Conservation (phyloP, 2,888 invertebrate species). For the Leucophenga montana region DNA sequence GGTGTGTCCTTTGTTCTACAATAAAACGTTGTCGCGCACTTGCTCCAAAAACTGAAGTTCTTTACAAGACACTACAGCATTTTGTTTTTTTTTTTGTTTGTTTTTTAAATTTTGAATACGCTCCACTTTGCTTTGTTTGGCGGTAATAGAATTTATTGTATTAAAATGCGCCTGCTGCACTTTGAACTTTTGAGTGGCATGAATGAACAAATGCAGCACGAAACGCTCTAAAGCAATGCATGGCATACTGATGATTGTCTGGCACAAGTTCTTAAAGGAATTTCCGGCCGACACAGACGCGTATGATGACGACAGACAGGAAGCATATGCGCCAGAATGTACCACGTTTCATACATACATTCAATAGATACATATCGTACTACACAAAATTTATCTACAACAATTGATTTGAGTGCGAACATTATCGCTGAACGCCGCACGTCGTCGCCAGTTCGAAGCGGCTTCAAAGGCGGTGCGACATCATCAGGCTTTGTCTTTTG, state of each 20-base stretch:
- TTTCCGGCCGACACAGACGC: conserved; percentile 32
- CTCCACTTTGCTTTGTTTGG: too few species aligned
- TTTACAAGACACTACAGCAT: too few species aligned
- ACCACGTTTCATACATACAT: not conserved
- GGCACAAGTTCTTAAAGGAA: conserved; percentile 33
- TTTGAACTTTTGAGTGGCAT: conserved; percentile 19
- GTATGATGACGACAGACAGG: not conserved
- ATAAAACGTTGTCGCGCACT: conserved; percentile 18
- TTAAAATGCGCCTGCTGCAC: conserved; percentile 15
- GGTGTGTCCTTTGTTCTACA: conserved; percentile 54
- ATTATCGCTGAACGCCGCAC: conserved; percentile 21
- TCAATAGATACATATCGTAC: too few species aligned
- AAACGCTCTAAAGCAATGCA: not conserved
- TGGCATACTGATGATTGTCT: conserved; percentile 6
- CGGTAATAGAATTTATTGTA: not conserved
- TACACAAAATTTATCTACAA: too few species aligned
- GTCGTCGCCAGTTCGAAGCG: conserved; percentile 2
- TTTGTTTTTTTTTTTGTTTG: too few species aligned
- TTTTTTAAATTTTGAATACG: too few species aligned
- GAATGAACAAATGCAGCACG: not conserved
- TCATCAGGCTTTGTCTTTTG: conserved; percentile 22
- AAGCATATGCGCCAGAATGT: conserved; percentile 23
- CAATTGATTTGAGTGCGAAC: conserved; percentile 18
- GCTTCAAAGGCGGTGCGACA: conserved; percentile 4
- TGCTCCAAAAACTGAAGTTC: not conserved